phyloP scores from a whole-genome alignment of 2,888 invertebrate species.

The Scelioninae gen. 2 region DNA sequence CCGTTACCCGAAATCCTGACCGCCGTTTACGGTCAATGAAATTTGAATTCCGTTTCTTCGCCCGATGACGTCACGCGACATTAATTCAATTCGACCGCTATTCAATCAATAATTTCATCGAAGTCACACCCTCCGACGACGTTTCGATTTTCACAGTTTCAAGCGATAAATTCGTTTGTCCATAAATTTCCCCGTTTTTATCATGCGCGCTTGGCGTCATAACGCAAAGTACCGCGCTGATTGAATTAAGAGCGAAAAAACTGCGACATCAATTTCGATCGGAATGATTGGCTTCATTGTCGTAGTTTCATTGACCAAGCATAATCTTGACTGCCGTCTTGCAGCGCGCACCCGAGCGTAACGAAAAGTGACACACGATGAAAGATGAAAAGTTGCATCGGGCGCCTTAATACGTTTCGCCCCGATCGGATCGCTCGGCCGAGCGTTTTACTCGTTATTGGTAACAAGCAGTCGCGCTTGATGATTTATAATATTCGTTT shows the following conservation, averaged over 20 bases:
- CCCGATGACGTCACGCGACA: too few relatives aligned
- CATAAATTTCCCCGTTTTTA: too few relatives aligned
- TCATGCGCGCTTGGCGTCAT: too few relatives aligned
- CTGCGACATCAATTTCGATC: conserved; percentile 11
- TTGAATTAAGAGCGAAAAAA: conserved; percentile 18
- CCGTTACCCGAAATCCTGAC: too few relatives aligned
- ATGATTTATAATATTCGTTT: conserved; percentile 49
- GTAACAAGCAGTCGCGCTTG: conserved; percentile 46
- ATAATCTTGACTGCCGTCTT: conserved; percentile 43
- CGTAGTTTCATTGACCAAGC: conserved; percentile 21
- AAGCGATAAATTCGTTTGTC: too few relatives aligned
- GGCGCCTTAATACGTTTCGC: conserved; percentile 45
- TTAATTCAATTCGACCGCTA: too few relatives aligned
- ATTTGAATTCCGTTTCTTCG: too few relatives aligned
- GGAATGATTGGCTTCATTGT: conserved; percentile 17
- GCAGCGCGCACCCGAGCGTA: conserved; percentile 38
- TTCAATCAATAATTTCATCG: too few relatives aligned
- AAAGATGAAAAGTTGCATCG: conserved; percentile 51
- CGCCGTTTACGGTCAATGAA: too few relatives aligned
- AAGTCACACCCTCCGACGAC: too few relatives aligned
- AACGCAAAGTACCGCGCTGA: too few relatives aligned
- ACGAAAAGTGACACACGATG: conserved; percentile 53
- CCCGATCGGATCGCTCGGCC: conserved; percentile 43
- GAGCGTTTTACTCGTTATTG: conserved; percentile 51
- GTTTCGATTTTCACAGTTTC: too few relatives aligned